These are phyloP conservation scores for Sinotaia quadrata DNA, from an alignment of 2,888 invertebrate genomes.

Conservation along the genomic window DNA sequence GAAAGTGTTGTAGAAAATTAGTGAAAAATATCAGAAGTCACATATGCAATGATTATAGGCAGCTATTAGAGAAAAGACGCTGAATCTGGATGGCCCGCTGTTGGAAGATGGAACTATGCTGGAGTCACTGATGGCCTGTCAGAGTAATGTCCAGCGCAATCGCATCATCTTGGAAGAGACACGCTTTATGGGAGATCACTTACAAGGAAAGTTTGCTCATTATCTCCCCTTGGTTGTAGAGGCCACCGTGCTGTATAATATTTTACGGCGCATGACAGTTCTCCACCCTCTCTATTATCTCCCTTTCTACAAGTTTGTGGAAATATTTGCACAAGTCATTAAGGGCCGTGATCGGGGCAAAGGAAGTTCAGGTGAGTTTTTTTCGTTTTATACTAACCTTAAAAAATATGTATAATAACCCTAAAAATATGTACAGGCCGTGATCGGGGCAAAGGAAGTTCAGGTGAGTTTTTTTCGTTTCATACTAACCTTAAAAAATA, in stretches of 20 bases:
- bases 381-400: background rate
- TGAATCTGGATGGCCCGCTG: slow-evolving; percentile 62
- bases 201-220: slow-evolving; percentile 65
- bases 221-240: slow-evolving; percentile 66
- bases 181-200: slow-evolving; percentile 63
- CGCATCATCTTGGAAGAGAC: slow-evolving; percentile 67
- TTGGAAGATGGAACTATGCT: slow-evolving; percentile 68
- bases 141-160: slow-evolving; percentile 62
- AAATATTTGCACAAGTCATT: slow-evolving; percentile 59
- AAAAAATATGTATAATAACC: background rate
- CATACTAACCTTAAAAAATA: background rate
- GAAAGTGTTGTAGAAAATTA: too few relatives aligned
- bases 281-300: slow-evolving; percentile 65
- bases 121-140: slow-evolving; percentile 62
- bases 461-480: too few relatives aligned
- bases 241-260: slow-evolving; percentile 66
- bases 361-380: slow-evolving; percentile 61
- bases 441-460: slow-evolving; percentile 66
- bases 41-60: too few relatives aligned
- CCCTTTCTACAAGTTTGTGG: slow-evolving; percentile 63
- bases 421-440: slow-evolving; percentile 39
- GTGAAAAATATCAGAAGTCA: too few relatives aligned
- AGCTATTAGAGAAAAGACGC: slow-evolving; percentile 64
- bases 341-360: slow-evolving; percentile 64
- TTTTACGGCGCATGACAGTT: slow-evolving; percentile 60